Evolutionary conservation across 2,888 invertebrate species (phyloP).

Genomic region (Eupithecia vulgata): DNA sequence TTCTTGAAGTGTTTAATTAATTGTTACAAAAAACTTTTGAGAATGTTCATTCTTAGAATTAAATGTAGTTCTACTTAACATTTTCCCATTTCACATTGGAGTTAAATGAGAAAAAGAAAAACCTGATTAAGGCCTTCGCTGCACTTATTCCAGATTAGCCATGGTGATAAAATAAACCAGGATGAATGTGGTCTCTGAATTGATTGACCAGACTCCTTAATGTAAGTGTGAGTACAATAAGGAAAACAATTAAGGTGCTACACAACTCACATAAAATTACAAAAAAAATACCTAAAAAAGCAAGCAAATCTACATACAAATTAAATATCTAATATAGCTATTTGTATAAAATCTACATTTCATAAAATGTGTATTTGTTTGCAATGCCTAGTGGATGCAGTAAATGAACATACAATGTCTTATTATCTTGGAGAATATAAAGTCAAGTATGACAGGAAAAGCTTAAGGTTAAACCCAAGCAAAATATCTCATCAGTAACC

Average conservation of each 20-base stretch:
- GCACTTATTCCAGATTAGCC: background rate
- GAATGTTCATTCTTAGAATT: constrained; percentile 26
- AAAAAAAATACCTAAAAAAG: too few relatives aligned
- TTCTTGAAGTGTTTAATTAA: constrained; percentile 25
- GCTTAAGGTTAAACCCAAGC: background rate
- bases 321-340: background rate
- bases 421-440: background rate
- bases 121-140: background rate
- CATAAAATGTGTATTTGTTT: background rate
- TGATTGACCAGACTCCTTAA: background rate
- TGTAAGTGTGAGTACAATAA: background rate
- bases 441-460: background rate
- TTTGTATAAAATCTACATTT: background rate
- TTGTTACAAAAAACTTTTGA: constrained; percentile 16
- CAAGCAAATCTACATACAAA: too few relatives aligned
- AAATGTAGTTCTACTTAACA: constrained; percentile 27
- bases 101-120: constrained; percentile 2
- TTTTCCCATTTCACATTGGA: constrained; percentile 10
- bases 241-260: background rate
- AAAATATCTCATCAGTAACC: background rate
- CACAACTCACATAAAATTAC: background rate
- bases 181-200: background rate
- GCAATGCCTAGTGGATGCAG: background rate
- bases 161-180: background rate
- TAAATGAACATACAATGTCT: background rate